Conservation (phyloP, 2,888 invertebrate genomes). For the Drosophila vallismaia region DNA sequence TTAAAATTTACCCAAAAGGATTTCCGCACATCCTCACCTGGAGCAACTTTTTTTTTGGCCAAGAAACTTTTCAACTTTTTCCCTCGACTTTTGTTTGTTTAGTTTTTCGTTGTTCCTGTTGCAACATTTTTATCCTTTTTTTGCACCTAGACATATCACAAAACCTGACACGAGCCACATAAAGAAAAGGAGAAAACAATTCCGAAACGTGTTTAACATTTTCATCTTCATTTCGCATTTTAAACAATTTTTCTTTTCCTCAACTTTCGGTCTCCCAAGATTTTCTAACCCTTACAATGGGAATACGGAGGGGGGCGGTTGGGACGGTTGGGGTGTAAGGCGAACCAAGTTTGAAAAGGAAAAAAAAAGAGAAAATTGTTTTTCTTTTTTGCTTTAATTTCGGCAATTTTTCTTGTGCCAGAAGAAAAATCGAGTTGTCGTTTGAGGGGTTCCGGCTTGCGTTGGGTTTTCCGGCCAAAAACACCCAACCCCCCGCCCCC, state of each 20-base stretch:
- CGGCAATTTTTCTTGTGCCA: conserved; percentile 77
- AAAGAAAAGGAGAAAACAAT: conserved; percentile 26
- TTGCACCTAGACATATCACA: conserved; percentile 63
- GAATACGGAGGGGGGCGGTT: neutral
- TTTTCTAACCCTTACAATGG: conserved; percentile 61
- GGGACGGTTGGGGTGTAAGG: neutral
- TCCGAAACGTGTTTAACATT: conserved; percentile 73
- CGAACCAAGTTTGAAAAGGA: conserved; percentile 28
- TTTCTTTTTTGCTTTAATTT: conserved; percentile 79
- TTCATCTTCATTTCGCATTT: conserved; percentile 70
- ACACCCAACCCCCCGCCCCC: conserved; percentile 16
- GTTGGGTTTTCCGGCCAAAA: conserved; percentile 46
- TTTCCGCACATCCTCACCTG: conserved; percentile 6
- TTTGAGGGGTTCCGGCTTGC: conserved; percentile 51
- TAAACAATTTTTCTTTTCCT: conserved; percentile 71
- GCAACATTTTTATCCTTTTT: conserved; percentile 21
- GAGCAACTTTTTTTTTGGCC: conserved; percentile 4
- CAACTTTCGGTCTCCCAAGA: conserved; percentile 60
- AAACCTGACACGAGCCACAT: conserved; percentile 45
- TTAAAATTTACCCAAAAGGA: conserved; percentile 13
- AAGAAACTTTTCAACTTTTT: conserved; percentile 27
- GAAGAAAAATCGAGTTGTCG: conserved; percentile 78
- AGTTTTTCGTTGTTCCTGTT: conserved; percentile 15
- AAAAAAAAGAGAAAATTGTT: conserved; percentile 70
- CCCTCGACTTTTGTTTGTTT: conserved; percentile 39